Evolutionary conservation across 2,888 invertebrate genomes (phyloP).

Genomic region (Hydrotaea cyrtoneurina): DNA sequence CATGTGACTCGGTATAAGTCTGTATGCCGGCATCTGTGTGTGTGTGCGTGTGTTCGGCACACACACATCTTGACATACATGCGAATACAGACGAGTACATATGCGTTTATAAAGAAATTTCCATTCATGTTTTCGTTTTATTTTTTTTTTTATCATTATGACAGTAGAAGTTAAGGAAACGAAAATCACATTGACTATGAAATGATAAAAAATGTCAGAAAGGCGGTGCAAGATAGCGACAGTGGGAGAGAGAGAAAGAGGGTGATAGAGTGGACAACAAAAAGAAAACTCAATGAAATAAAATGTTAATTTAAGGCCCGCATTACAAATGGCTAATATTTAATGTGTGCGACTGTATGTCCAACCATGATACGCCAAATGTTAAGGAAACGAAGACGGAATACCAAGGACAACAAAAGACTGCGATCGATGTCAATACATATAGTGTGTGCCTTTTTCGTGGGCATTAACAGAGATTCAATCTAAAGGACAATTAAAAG

Average conservation of each 20-base stretch:
- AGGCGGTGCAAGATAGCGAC: no score
- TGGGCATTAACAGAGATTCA: constrained; percentile 18
- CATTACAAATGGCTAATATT: neutral
- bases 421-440: neutral
- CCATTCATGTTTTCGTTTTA: constrained; percentile 15
- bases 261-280: no score
- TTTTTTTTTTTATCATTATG: constrained; percentile 38
- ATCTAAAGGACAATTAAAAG: constrained; percentile 49
- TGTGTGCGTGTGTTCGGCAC: no score
- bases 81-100: no score
- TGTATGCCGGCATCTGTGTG: no score
- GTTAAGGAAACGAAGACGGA: no score
- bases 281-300: neutral
- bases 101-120: constrained; percentile 20
- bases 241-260: neutral
- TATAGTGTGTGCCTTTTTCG: neutral
- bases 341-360: no score
- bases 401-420: neutral
- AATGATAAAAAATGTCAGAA: constrained; percentile 21
- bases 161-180: constrained; percentile 9
- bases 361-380: no score
- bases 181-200: constrained; percentile 16
- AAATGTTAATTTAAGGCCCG: neutral
- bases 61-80: no score
- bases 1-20: neutral